These are phyloP conservation scores for Atrichornis clamosus DNA, from an alignment of 2,113 vertebrate species.

Conservation along the genomic window DNA sequence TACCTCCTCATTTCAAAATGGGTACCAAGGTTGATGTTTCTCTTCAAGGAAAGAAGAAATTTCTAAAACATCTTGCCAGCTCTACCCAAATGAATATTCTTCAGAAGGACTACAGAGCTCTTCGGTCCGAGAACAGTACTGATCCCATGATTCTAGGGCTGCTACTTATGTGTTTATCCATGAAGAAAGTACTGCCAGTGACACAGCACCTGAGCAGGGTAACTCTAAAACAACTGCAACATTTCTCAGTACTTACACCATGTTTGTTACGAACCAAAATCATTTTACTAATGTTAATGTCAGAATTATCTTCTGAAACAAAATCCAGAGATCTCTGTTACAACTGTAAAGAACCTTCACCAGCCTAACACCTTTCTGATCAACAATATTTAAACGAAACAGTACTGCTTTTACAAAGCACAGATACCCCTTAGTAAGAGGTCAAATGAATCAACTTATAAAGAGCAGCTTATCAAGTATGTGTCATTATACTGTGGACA, in stretches of 20 bases:
- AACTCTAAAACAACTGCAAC: not conserved
- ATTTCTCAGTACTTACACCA: not conserved
- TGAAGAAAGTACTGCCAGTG: not conserved
- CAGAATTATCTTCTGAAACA: not conserved
- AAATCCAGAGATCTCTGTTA: not conserved
- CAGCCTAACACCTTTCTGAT: not conserved
- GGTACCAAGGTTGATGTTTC: not conserved
- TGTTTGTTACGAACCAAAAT: slow-evolving; percentile 14
- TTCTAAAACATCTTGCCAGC: not conserved
- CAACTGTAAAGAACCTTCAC: not conserved
- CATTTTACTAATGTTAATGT: not conserved
- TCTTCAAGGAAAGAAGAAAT: not conserved
- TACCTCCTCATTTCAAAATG: not conserved
- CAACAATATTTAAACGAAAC: not conserved
- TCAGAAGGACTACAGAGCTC: not conserved
- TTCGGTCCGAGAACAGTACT: not conserved
- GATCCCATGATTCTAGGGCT: not conserved
- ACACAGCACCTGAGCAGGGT: not conserved
- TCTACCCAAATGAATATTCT: not conserved
- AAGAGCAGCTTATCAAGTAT: not conserved
- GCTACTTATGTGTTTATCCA: not conserved
- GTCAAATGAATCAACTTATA: not conserved
- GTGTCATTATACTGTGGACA: not conserved
- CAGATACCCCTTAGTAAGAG: not conserved
- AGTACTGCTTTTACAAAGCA: not conserved